Base-by-base conservation (phyloP, 2,797 vertebrate genomes). In the Schizopygopsis malacanthus region DNA sequence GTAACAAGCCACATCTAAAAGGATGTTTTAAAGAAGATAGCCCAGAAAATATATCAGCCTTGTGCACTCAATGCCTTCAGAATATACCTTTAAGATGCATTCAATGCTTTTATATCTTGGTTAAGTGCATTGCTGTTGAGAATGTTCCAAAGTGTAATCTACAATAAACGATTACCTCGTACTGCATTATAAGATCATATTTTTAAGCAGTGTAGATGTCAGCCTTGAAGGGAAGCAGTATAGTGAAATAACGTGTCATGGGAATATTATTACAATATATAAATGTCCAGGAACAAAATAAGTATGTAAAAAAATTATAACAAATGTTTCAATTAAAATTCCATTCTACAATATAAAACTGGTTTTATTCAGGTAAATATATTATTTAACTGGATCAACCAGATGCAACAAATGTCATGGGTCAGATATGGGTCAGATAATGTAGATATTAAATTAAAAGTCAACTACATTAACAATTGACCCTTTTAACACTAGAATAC, bases 1-100 rank as follows among this genome's bases (percentile, higher is more conserved):
- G 75, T 73, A 69, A 71, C 52, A 75, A 59, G 71, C 61, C 25
- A 54, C 22, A 37, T 15, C 56, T 77, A 87, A 39, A 78, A 73
- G 56, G 47, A 69, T 41, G 71, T 52, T 83, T 75, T 67, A 39
- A 76, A 75, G 69, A 65, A 52, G 59, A 65, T 77, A 41, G 43
- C 43, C 15, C 28, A 50, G 28, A 50, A 76, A 65, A 20, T 67
- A 22, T 18, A 50, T 69, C 28, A 41, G 33, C 6, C 9, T 28
- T 65, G 5, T 56, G 63, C n/a, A 61, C 79, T 80, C 59, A 47
- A 6, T 82, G 39, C 16, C 67, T 56, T 22, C 37, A 70, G 50
- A 84, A 22, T 78, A 6, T 45, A 79, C n/a, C 1, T 11, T 45
- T 75, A 37, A 73, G 81, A 59, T 54, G 20, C 37, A 47, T 50